phyloP scores from a whole-genome alignment of 2,113 vertebrate genomes.

The Nansenia antarctica region DNA sequence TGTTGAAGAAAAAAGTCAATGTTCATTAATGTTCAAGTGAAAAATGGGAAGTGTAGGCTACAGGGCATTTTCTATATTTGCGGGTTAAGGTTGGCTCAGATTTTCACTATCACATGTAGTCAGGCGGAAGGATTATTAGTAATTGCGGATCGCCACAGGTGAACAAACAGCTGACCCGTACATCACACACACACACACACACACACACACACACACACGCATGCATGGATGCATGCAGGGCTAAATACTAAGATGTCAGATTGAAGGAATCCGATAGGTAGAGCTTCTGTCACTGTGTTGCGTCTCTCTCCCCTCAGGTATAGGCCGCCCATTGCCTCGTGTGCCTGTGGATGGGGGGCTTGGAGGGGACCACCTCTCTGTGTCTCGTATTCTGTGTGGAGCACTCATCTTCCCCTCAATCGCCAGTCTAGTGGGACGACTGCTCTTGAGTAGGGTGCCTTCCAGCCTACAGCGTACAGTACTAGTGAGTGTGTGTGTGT shows the following conservation, averaged over 20 bases:
- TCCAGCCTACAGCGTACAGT: conserved; percentile 74
- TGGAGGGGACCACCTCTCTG: conserved; percentile 67
- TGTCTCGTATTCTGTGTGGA: conserved; percentile 78
- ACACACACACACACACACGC: background rate
- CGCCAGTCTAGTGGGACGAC: conserved; percentile 71
- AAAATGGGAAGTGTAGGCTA: no score
- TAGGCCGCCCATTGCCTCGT: conserved; percentile 47
- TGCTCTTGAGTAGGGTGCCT: conserved; percentile 66
- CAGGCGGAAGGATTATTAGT: no score
- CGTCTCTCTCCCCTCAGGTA: conserved; percentile 44
- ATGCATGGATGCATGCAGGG: no score
- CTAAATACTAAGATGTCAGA: background rate
- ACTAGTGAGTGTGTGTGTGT: conserved; percentile 64
- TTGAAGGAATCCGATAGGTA: background rate
- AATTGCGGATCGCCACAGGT: no score
- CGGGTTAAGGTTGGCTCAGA: no score
- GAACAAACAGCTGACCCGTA: no score
- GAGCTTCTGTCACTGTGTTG: background rate
- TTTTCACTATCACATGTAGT: no score
- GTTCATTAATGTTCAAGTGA: no score
- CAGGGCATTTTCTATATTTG: no score
- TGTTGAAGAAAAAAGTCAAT: no score
- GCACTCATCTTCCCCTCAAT: conserved; percentile 78
- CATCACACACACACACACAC: no score
- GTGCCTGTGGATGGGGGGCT: conserved; percentile 50